These are phyloP conservation scores for Sinocyclocheilus rhinocerous DNA, from an alignment of 2,113 vertebrate genomes.

Conservation along the genomic window DNA sequence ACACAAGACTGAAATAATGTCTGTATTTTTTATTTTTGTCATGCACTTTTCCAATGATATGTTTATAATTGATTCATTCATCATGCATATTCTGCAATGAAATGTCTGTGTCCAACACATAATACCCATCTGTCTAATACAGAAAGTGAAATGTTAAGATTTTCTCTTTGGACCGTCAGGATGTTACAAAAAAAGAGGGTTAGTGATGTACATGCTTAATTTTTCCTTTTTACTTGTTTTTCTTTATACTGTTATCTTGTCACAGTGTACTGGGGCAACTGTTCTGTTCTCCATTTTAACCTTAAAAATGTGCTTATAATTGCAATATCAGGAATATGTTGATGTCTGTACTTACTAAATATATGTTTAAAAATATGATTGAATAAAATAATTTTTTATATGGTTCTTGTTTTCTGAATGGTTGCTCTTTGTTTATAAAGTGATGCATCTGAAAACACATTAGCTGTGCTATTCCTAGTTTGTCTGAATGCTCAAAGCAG, in stretches of 20 bases:
- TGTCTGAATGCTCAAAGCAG: constrained; percentile 41
- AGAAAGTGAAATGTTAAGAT: background rate
- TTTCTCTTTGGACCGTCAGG: background rate
- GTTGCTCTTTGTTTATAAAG: background rate
- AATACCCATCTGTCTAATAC: constrained; percentile 1
- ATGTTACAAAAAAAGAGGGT: no score
- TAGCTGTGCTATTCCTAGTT: background rate
- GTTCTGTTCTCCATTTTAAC: constrained; percentile 50
- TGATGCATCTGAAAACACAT: background rate
- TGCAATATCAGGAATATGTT: constrained; percentile 35
- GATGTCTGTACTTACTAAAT: background rate
- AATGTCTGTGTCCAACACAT: no score
- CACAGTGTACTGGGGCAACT: constrained; percentile 65
- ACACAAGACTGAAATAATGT: constrained; percentile 1
- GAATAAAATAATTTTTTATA: constrained; percentile 23
- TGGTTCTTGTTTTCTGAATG: background rate
- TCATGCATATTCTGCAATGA: background rate
- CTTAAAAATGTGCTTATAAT: constrained; percentile 61
- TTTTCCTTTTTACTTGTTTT: constrained; percentile 24
- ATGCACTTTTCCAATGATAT: constrained; percentile 58
- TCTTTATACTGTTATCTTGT: constrained; percentile 57
- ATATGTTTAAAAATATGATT: background rate
- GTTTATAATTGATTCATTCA: background rate
- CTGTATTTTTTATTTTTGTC: constrained; percentile 46
- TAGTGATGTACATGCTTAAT: no score